These are phyloP conservation scores for Bombus picipes DNA, from an alignment of 1,140 invertebrate species.

Conservation along the genomic window DNA sequence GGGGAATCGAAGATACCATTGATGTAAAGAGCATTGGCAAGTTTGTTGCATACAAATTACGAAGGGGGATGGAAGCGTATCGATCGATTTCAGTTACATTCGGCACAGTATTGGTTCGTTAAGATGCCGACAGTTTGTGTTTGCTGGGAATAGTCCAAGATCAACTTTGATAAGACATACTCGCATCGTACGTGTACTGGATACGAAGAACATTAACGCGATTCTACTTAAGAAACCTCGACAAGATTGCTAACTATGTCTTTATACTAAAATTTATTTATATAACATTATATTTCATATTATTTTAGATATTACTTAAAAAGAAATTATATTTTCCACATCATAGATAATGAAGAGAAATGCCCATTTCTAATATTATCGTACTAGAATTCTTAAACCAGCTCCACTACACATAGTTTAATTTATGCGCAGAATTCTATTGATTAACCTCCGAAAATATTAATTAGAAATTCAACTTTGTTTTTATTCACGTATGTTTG, in stretches of 20 bases:
- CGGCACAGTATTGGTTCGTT: conserved; percentile 43
- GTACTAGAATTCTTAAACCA: too few relatives aligned
- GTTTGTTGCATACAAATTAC: conserved; percentile 27
- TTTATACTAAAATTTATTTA: neutral
- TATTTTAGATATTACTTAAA: neutral
- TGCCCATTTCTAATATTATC: too few relatives aligned
- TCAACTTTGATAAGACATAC: conserved; percentile 49
- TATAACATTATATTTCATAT: neutral
- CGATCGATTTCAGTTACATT: conserved; percentile 48
- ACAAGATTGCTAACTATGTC: neutral
- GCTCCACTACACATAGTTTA: neutral
- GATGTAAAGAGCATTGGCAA: neutral
- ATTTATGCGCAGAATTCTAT: neutral
- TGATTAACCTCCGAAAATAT: neutral
- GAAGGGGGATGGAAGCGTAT: conserved; percentile 3
- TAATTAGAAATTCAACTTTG: neutral
- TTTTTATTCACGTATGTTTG: too few relatives aligned
- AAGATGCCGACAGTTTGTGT: conserved; percentile 51
- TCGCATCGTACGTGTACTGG: conserved; percentile 25
- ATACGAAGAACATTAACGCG: conserved; percentile 10
- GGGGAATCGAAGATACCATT: neutral
- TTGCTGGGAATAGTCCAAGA: conserved; percentile 49
- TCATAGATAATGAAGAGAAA: neutral
- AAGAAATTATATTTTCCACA: neutral
- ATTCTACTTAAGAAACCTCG: neutral